These are phyloP conservation scores for Cyphomyrus plagiostoma DNA, from an alignment of 2,113 vertebrate genomes.

Conservation along the genomic window DNA sequence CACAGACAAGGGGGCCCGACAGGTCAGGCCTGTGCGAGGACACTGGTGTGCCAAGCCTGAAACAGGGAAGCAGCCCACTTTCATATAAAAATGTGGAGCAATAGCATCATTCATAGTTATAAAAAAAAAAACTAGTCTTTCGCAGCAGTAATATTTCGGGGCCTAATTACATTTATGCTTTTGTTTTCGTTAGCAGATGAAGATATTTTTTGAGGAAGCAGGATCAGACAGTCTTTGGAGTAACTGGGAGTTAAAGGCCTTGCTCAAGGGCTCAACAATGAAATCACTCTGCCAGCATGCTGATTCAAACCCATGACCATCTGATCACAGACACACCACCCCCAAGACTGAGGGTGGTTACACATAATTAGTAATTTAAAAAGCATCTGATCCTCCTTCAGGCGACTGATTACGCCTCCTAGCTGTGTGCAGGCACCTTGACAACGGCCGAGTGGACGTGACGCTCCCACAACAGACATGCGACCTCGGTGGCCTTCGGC, in stretches of 20 bases:
- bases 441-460: neutral
- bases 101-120: neutral
- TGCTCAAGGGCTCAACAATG: no score
- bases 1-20: neutral
- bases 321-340: neutral
- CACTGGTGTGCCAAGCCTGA: neutral
- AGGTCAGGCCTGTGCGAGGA: neutral
- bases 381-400: neutral
- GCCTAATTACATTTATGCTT: neutral
- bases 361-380: neutral
- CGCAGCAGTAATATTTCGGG: neutral
- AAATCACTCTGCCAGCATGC: no score
- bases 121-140: neutral
- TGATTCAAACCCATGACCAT: no score
- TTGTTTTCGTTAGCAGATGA: neutral
- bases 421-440: neutral
- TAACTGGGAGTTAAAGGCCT: no score
- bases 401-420: neutral
- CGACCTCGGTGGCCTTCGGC: neutral
- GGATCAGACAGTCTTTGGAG: no score
- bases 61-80: neutral
- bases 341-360: neutral
- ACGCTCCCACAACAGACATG: neutral
- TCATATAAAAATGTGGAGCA: neutral
- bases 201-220: neutral